phyloP scores from a whole-genome alignment of 1,140 invertebrate genomes.

The Teleopsis dalmanni region DNA sequence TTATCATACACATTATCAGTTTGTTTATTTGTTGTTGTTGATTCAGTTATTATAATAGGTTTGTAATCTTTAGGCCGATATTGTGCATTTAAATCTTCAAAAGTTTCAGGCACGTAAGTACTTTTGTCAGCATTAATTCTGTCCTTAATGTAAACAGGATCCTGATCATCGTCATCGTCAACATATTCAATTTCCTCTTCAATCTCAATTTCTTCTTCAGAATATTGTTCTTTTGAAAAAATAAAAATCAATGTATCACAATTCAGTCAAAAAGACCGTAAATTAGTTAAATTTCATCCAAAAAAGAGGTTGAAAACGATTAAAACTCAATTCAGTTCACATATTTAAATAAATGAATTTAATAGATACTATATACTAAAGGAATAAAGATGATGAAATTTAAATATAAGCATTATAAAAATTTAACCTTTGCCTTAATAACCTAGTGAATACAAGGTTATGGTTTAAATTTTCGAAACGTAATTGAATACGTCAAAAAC shows the following conservation, averaged over 20 bases:
- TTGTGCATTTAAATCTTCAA: slow-evolving; percentile 33
- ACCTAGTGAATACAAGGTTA: too few relatives aligned
- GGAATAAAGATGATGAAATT: too few relatives aligned
- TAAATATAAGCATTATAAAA: too few relatives aligned
- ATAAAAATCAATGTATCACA: slow-evolving; percentile 3
- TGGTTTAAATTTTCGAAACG: too few relatives aligned
- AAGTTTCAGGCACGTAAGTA: slow-evolving; percentile 41
- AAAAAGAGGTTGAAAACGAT: background rate
- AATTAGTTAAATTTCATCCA: background rate
- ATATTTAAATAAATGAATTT: too few relatives aligned
- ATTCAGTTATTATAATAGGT: too few relatives aligned
- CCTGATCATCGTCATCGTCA: slow-evolving; percentile 32
- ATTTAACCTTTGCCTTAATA: too few relatives aligned
- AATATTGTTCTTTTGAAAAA: slow-evolving; percentile 21
- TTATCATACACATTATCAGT: background rate
- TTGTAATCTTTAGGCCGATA: slow-evolving; percentile 18
- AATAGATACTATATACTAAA: too few relatives aligned
- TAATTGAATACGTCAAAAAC: too few relatives aligned
- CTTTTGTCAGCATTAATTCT: slow-evolving; percentile 13
- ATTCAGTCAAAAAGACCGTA: too few relatives aligned
- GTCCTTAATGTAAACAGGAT: slow-evolving; percentile 37
- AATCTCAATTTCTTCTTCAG: slow-evolving; percentile 45
- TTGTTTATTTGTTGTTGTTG: slow-evolving; percentile 2
- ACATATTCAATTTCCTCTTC: slow-evolving; percentile 38
- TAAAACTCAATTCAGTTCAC: too few relatives aligned